These are phyloP conservation scores for Enteromius treurensis DNA, from an alignment of 2,797 vertebrate species.

Conservation along the genomic window DNA sequence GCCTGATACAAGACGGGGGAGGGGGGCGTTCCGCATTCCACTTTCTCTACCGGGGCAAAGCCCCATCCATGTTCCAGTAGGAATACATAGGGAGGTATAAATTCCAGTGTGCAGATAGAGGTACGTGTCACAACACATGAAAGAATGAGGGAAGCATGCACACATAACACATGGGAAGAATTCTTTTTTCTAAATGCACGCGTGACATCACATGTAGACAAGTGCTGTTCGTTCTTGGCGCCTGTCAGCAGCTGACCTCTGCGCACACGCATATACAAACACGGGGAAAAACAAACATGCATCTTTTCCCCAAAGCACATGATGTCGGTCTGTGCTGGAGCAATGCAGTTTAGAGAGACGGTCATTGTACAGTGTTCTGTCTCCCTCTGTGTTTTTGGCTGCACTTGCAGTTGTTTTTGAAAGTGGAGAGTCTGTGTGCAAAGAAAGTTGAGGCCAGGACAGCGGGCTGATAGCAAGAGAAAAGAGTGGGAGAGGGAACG, in stretches of 20 bases:
- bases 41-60: constrained; percentile 34
- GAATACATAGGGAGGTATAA: constrained; percentile 19
- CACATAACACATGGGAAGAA: constrained; percentile 29
- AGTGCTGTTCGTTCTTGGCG: constrained; percentile 19
- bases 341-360: constrained; percentile 56
- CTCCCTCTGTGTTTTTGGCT: constrained; percentile 64
- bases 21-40: constrained; percentile 49
- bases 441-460: constrained; percentile 67
- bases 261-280: constrained; percentile 45
- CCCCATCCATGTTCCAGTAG: constrained; percentile 21
- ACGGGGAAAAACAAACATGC: constrained; percentile 60
- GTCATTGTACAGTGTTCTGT: constrained; percentile 64
- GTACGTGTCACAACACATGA: background rate
- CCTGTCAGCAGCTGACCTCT: constrained; percentile 19
- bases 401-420: constrained; percentile 70
- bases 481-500: constrained; percentile 47
- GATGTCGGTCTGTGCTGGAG: constrained; percentile 68
- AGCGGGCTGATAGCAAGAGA: constrained; percentile 50
- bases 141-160: constrained; percentile 22
- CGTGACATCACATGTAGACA: constrained; percentile 1
- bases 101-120: constrained; percentile 3
- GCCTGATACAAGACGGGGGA: constrained; percentile 14
- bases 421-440: constrained; percentile 66
- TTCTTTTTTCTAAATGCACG: background rate
- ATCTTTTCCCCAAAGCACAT: constrained; percentile 68